Conservation (phyloP, 2,888 invertebrate species). For the Congeria kusceri region DNA sequence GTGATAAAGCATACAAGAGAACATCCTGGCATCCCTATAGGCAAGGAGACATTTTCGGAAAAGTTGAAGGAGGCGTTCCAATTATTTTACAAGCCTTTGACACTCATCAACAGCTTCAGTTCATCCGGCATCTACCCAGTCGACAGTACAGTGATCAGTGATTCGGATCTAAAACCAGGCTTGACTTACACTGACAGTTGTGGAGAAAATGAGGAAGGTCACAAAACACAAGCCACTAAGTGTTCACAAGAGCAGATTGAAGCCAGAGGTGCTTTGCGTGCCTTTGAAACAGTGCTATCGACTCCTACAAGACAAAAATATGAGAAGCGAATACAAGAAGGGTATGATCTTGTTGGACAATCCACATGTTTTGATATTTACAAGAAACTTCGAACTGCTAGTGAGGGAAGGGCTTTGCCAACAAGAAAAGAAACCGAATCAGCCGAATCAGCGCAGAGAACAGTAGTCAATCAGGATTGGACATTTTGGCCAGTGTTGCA, state of each 20-base stretch:
- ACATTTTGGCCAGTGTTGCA: slow-evolving; percentile 16
- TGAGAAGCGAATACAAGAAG: slow-evolving; percentile 22
- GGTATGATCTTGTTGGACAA: slow-evolving; percentile 22
- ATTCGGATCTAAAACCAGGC: slow-evolving; percentile 23
- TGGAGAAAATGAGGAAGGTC: neutral
- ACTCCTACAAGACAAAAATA: slow-evolving; percentile 37
- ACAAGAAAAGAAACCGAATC: slow-evolving; percentile 8
- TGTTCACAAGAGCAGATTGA: slow-evolving; percentile 10
- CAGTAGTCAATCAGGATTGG: slow-evolving; percentile 25
- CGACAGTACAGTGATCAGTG: slow-evolving; percentile 15
- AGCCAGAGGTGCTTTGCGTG: slow-evolving; percentile 14
- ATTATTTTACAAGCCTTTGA: too few relatives aligned
- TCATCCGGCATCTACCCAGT: slow-evolving; percentile 53
- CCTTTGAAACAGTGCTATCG: slow-evolving; percentile 19
- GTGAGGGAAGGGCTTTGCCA: slow-evolving; percentile 2
- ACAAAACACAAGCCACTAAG: neutral
- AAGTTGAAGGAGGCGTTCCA: too few relatives aligned
- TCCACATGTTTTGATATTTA: slow-evolving; percentile 35
- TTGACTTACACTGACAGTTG: slow-evolving; percentile 2
- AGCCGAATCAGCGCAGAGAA: too few relatives aligned
- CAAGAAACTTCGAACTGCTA: slow-evolving; percentile 14
- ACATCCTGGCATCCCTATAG: too few relatives aligned
- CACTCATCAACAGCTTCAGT: slow-evolving; percentile 56
- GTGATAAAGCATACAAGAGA: slow-evolving; percentile 26
- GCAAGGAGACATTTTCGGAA: too few relatives aligned